These are phyloP conservation scores for Chaetodon auriga DNA, from an alignment of 2,113 vertebrate genomes.

Conservation along the genomic window DNA sequence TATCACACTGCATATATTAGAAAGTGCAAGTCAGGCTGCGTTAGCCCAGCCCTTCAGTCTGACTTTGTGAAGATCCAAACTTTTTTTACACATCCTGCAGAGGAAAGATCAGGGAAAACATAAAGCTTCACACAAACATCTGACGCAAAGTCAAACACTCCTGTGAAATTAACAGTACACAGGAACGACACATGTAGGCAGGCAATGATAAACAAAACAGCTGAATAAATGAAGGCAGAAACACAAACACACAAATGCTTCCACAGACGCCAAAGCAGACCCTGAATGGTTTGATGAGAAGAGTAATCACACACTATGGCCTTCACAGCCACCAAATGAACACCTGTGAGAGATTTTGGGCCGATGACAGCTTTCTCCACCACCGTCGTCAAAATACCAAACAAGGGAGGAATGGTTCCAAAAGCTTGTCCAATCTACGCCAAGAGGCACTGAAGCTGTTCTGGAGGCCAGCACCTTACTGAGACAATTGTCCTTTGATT, in stretches of 20 bases:
- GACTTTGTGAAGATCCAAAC: conserved; percentile 49
- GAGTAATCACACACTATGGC: background rate
- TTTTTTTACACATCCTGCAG: background rate
- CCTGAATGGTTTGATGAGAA: background rate
- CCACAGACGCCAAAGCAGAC: background rate
- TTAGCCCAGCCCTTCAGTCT: background rate
- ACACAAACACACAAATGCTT: background rate
- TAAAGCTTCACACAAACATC: background rate
- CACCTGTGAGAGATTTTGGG: background rate
- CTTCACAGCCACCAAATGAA: background rate
- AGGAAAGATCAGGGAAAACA: background rate
- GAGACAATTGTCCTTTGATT: background rate
- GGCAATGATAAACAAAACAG: background rate
- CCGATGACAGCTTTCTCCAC: background rate
- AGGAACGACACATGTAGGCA: background rate
- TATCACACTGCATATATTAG: conserved; percentile 49
- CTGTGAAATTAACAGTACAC: background rate
- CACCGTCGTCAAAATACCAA: background rate
- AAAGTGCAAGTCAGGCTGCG: conserved; percentile 39
- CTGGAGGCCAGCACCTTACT: background rate
- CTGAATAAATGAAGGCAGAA: background rate
- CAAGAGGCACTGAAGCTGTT: background rate
- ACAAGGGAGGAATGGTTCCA: background rate
- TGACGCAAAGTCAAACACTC: background rate
- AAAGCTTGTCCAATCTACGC: background rate